These are phyloP conservation scores for Oncopodura yosiiana DNA, from an alignment of 1,140 invertebrate species.

Conservation along the genomic window DNA sequence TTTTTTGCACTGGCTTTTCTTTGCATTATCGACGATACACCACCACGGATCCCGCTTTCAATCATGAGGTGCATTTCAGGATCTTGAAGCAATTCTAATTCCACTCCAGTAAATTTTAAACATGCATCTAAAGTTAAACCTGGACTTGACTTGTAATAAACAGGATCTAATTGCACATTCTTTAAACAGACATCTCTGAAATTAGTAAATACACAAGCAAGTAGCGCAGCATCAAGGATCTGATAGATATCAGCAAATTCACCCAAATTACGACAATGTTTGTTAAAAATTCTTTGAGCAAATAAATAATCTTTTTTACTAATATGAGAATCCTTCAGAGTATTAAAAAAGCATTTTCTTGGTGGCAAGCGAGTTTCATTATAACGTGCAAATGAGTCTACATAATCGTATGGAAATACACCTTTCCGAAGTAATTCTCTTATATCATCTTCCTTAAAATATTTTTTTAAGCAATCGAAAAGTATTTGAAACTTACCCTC, in stretches of 20 bases:
- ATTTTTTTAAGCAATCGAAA: too few species aligned
- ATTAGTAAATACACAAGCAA: constrained; percentile 37
- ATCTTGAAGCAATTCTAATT: constrained; percentile 35
- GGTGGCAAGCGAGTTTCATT: constrained; percentile 30
- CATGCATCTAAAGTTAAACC: constrained; percentile 36
- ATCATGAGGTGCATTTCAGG: constrained; percentile 35
- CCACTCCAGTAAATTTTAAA: constrained; percentile 29
- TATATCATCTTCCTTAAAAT: too few species aligned
- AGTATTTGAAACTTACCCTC: too few species aligned
- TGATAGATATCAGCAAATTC: constrained; percentile 37
- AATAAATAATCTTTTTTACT: constrained; percentile 32
- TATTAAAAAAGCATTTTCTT: constrained; percentile 18
- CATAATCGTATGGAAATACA: constrained; percentile 15
- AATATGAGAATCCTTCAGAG: background rate
- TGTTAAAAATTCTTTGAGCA: constrained; percentile 35
- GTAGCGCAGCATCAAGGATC: constrained; percentile 24
- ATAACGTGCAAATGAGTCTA: constrained; percentile 18
- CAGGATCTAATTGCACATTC: constrained; percentile 33
- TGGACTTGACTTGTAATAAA: constrained; percentile 35
- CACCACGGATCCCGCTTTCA: constrained; percentile 34
- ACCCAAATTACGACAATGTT: constrained; percentile 30
- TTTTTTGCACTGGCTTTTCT: constrained; percentile 23
- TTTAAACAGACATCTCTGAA: constrained; percentile 22
- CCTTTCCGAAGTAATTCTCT: too few species aligned
- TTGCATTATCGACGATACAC: constrained; percentile 28